Base-by-base conservation (phyloP, 92 coral and sea anemone genomes). In the Bergia puertoricense region DNA sequence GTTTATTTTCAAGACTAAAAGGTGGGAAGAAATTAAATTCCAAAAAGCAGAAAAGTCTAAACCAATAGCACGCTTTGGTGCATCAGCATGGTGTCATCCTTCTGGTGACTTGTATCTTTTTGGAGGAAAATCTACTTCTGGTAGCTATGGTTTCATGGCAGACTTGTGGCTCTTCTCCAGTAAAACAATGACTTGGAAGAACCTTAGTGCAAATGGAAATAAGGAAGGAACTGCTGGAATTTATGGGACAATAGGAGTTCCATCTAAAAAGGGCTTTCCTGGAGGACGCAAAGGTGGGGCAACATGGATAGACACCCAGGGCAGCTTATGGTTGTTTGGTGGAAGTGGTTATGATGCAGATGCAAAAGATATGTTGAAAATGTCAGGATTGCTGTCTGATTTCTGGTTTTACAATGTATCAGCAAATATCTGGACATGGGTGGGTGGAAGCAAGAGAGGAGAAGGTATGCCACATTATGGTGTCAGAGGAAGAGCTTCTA, bases 251-350 rank as follows among this genome's bases (percentile, higher is more conserved):
- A 59, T 62, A 46, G 90, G 91, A n/a, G 62, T 90, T 59, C 84
- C 95, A 41, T 86, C 95, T 30, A 80, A 81, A 50, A 22, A 48
- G 8, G 82, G 88, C 86, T 0, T 77, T 46, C 98, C 98, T 11
- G 96, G 98, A 23, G 91, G 95, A 13, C 90, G 97, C 15, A 85
- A 84, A 48, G 92, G 92, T 68, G 98, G 96, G 43, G 81, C 92
- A 18, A 78, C 92, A 15, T 96, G 99, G 99, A 68, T 81, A 10
- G 92, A 91, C 76, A 13, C 67, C 51, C 38, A 56, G 23, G 98
- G 93, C 1, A 42, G 88, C 74, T 80, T 96, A 88, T 93, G 94
- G 96, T 51, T 96, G 92, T 96, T 93, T 90, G 99, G 99, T 8
- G 99, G 98, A 30, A 89, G 92, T 57, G 99, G 98, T 3, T 95